phyloP scores from a whole-genome alignment of 2,797 vertebrate genomes.

The Babyrousa celebensis region DNA sequence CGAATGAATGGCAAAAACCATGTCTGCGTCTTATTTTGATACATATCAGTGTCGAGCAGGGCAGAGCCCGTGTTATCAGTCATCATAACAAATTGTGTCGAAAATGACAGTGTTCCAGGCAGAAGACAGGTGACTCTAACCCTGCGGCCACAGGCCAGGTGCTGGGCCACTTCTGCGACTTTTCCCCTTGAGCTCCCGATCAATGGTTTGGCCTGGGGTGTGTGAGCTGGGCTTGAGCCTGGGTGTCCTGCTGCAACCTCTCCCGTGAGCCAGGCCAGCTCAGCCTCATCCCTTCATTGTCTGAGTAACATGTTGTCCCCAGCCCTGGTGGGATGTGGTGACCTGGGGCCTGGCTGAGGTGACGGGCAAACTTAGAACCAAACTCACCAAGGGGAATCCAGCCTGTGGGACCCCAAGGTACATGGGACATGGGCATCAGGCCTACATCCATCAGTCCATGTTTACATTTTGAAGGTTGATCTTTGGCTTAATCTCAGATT shows the following conservation, averaged over 20 bases:
- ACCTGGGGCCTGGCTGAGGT: background rate
- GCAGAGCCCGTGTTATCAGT: background rate
- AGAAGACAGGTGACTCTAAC: background rate
- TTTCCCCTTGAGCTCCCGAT: background rate
- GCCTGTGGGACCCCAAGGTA: background rate
- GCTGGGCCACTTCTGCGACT: background rate
- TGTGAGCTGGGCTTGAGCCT: background rate
- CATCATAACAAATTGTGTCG: background rate
- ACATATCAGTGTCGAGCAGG: background rate
- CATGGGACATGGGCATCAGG: background rate
- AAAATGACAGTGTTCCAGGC: background rate
- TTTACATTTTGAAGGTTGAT: constrained; percentile 14
- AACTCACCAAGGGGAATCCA: background rate
- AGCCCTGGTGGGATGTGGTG: constrained; percentile 3
- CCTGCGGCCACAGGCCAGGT: background rate
- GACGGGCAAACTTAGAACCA: background rate
- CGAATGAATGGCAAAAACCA: background rate
- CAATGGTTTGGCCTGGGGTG: background rate
- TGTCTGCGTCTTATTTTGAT: background rate
- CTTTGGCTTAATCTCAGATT: background rate
- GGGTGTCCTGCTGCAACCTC: background rate
- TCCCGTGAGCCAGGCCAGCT: constrained; percentile 52
- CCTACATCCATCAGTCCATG: background rate
- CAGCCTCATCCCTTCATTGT: constrained; percentile 54
- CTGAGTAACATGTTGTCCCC: background rate